A percentile compares a stretch with the other conserved stretches of the same genome.
Conservation (phyloP, 2,888 invertebrate genomes). For the Aproaerema taeniolella region DNA sequence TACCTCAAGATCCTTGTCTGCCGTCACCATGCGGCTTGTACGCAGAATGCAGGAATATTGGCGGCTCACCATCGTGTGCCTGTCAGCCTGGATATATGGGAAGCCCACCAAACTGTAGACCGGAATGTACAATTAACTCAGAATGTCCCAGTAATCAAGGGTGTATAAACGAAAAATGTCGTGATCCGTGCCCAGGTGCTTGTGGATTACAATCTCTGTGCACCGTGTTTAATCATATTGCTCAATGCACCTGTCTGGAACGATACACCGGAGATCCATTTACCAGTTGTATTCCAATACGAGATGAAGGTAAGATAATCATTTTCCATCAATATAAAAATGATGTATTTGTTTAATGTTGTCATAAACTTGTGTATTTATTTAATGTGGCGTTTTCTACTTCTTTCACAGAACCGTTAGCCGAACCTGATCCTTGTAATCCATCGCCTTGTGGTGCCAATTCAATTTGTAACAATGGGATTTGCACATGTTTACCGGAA, state of each 20-base stretch:
- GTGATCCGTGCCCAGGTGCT: conserved; percentile 82
- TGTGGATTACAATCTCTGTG: conserved; percentile 79
- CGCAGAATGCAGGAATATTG: conserved; percentile 77
- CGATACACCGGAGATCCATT: conserved; percentile 80
- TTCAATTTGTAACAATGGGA: conserved; percentile 81
- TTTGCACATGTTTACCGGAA: conserved; percentile 84
- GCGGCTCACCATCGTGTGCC: conserved; percentile 77
- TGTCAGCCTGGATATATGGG: conserved; percentile 79
- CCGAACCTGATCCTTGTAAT: conserved; percentile 77
- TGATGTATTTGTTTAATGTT: no score
- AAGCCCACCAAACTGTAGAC: conserved; percentile 81
- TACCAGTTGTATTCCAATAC: conserved; percentile 51
- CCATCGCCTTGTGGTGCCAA: conserved; percentile 84
- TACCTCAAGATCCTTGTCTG: conserved; percentile 75
- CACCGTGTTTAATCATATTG: conserved; percentile 79
- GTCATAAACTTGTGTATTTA: no score
- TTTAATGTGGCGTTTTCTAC: no score
- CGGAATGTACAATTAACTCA: conserved; percentile 82
- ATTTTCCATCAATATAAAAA: no score
- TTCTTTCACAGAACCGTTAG: no score
- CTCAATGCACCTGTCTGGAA: conserved; percentile 78
- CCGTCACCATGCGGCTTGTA: conserved; percentile 84
- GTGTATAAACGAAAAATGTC: conserved; percentile 81
- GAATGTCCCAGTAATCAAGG: conserved; percentile 83
- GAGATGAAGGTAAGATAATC: conserved; percentile 35